A percentile compares a stretch with the other conserved stretches of the same genome.
These are phyloP conservation scores for Saccostrea glomerata DNA, from an alignment of 1,140 invertebrate species.

Conservation along the genomic window DNA sequence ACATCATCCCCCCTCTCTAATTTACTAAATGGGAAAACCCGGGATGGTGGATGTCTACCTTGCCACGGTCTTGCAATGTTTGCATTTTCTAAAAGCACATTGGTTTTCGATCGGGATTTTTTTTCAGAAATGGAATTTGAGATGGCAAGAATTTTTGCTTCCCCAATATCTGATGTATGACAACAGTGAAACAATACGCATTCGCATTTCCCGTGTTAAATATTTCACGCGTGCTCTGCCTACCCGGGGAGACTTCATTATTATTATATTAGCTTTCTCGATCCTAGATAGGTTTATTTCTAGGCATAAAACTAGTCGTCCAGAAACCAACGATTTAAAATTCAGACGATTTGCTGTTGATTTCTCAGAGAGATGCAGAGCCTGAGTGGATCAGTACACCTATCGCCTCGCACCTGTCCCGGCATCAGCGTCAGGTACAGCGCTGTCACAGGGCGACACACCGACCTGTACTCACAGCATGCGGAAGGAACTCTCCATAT, in stretches of 20 bases:
- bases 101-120: constrained; percentile 36
- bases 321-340: constrained; percentile 38
- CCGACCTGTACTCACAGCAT: neutral
- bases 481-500: neutral
- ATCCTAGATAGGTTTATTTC: constrained; percentile 28
- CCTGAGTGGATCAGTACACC: neutral
- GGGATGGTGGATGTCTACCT: constrained; percentile 3
- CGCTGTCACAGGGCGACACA: neutral
- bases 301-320: constrained; percentile 35
- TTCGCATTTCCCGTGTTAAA: constrained; percentile 35
- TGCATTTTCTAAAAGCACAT: constrained; percentile 38
- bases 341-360: constrained; percentile 30
- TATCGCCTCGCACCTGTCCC: constrained; percentile 20
- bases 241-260: constrained; percentile 6
- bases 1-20: neutral
- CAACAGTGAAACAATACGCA: constrained; percentile 28
- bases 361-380: constrained; percentile 21
- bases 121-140: constrained; percentile 32
- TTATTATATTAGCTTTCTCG: constrained; percentile 32
- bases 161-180: constrained; percentile 21
- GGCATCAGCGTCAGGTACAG: no score
- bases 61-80: neutral
- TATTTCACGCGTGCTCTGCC: constrained; percentile 7
- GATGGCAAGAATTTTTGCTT: constrained; percentile 6
- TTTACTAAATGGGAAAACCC: constrained; percentile 28